Evolutionary conservation across 2,113 vertebrate genomes (phyloP), one percentile per base, ranked within the genome.

Genomic region (Psilopsiagon aymara): DNA sequence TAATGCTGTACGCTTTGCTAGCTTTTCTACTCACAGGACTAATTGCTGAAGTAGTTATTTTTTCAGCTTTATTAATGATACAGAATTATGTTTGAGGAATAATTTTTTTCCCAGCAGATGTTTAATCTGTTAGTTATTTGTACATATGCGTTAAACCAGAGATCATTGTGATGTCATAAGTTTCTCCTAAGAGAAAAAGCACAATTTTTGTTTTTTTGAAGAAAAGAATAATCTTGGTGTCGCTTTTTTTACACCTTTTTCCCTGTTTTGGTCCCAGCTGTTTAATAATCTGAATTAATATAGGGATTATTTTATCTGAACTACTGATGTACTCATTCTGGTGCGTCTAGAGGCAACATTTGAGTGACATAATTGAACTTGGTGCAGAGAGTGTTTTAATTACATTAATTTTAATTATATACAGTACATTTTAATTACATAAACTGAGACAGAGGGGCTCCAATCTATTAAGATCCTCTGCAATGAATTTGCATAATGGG

Each of bases 351-450:
- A 84, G 70, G 70, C 62, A 93, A 63, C 31, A 52, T 91, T 57
- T 96, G 95, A 97, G 84, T 91, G 89, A 95, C 85, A 90, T 95
- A 92, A 95, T 89, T 94, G 82, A 97, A 97, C 83, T 82, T 55
- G 39, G 60, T 93, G 37, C 69, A 59, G 46, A 96, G 82, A 86
- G 28, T 89, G 41, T 93, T 97, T 96, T 94, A 97, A 96, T 97
- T 95, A 90, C 87, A 96, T 96, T 97, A 92, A 94, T 97, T 98
- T 95, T 97, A 97, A 98, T 97, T 98, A 95, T 90, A 96, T 91
- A 88, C 63, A 91, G 88, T 78, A 84, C 82, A 95, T 97, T 98
- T 97, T 97, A 96, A 97, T 97, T 94, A 87, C 63, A 88, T 53
- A 94, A 74, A 90, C 77, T 94, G 76, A 96, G 92, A 95, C 74